A percentile compares a stretch with the other conserved stretches of the same genome.
Evolutionary conservation across 2,888 invertebrate species (phyloP).

Genomic region (Ligdia adustata): DNA sequence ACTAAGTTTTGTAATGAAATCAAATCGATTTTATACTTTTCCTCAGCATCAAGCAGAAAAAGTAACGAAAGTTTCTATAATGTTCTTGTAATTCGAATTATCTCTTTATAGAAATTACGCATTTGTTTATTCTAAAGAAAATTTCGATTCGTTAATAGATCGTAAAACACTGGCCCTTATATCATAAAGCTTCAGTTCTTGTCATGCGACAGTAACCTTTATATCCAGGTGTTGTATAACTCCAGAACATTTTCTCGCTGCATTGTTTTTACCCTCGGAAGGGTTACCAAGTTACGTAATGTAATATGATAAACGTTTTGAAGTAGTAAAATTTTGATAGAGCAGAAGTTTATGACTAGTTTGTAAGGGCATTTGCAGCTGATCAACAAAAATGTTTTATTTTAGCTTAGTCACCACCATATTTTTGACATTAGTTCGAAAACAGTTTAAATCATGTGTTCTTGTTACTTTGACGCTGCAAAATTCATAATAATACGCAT

Average conservation of each 20-base stretch:
- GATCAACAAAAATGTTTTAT: conserved; percentile 66
- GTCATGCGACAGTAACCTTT: conserved; percentile 62
- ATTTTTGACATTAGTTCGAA: conserved; percentile 23
- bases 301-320: conserved; percentile 74
- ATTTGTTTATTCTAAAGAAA: conserved; percentile 66
- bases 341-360: conserved; percentile 75
- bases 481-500: conserved; percentile 12
- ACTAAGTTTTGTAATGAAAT: neutral
- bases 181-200: conserved; percentile 64
- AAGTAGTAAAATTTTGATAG: conserved; percentile 78
- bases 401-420: conserved; percentile 31
- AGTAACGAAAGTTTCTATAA: conserved; percentile 45
- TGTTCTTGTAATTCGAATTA: conserved; percentile 62
- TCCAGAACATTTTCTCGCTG: conserved; percentile 60
- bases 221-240: conserved; percentile 59
- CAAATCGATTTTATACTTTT: conserved; percentile 12
- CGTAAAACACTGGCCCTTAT: conserved; percentile 75
- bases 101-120: conserved; percentile 58
- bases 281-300: conserved; percentile 78
- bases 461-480: conserved; percentile 7
- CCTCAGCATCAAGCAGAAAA: conserved; percentile 31
- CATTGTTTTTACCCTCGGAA: conserved; percentile 72
- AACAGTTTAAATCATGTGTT: conserved; percentile 17
- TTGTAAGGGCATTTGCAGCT: conserved; percentile 77
- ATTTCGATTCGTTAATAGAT: conserved; percentile 75